Conservation (phyloP, 30 jellyfish, hydroid and myxozoan species). For the Aurelia sp. region DNA sequence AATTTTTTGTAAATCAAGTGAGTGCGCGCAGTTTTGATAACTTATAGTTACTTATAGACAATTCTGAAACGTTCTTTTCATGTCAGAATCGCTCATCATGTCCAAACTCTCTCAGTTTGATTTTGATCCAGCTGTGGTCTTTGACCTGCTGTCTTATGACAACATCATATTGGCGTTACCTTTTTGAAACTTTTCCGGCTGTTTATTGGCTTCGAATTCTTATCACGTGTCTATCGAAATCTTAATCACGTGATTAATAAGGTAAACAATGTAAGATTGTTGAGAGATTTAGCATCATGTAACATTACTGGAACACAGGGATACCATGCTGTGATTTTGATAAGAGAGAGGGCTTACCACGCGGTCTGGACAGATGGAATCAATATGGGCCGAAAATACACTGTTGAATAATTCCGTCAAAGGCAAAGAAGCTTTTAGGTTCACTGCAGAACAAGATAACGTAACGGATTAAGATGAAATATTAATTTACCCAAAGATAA, state of each 20-base stretch:
- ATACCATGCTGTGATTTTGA: slow-evolving; percentile 1
- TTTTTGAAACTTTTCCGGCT: no score
- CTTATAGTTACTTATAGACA: no score
- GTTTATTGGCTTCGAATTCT: no score
- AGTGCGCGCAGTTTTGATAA: no score
- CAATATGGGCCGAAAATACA: slow-evolving; percentile 43
- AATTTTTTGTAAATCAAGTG: no score
- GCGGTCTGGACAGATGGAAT: slow-evolving; percentile 47
- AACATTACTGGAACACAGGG: background rate
- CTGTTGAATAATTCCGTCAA: slow-evolving; percentile 32
- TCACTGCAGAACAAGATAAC: slow-evolving; percentile 40
- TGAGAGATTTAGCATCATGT: background rate
- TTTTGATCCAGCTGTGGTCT: no score
- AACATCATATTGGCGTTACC: no score
- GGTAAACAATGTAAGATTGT: background rate
- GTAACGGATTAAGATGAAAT: slow-evolving; percentile 38
- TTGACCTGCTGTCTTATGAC: no score
- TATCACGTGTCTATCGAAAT: background rate
- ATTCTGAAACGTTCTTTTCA: no score
- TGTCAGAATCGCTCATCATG: no score
- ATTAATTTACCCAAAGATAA: slow-evolving; percentile 14
- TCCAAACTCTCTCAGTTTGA: no score
- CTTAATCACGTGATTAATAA: background rate
- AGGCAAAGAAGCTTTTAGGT: slow-evolving; percentile 46
- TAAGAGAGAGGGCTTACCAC: slow-evolving; percentile 6